A percentile compares a stretch with the other conserved stretches of the same genome.
These are phyloP conservation scores for Gymnoscopelus microlampas DNA, from an alignment of 2,797 vertebrate genomes.

Conservation along the genomic window DNA sequence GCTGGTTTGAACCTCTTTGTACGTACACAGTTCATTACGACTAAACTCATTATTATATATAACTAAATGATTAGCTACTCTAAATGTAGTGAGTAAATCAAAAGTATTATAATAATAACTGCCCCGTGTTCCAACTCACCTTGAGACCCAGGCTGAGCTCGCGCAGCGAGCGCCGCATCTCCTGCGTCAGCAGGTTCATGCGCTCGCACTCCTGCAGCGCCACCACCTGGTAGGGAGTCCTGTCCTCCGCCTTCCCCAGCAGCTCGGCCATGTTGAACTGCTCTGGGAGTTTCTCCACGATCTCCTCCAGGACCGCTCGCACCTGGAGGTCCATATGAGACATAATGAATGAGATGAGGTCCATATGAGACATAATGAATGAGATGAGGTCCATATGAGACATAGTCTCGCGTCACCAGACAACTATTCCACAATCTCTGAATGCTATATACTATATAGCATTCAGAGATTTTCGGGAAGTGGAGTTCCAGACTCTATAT, in stretches of 20 bases:
- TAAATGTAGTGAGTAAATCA: too few species aligned
- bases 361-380: background rate
- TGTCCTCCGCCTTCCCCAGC: conserved; percentile 87
- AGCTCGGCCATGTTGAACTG: conserved; percentile 91
- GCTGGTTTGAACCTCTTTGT: too few species aligned
- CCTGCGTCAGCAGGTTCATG: conserved; percentile 89
- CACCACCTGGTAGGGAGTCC: conserved; percentile 90
- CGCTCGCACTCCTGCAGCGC: conserved; percentile 94
- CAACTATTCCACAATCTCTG: too few species aligned
- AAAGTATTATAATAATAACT: too few species aligned
- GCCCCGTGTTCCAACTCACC: conserved; percentile 71
- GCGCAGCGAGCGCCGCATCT: conserved; percentile 85
- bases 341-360: background rate
- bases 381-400: too few species aligned
- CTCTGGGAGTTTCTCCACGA: conserved; percentile 88
- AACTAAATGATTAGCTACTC: too few species aligned
- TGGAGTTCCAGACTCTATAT: too few species aligned
- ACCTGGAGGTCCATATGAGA: conserved; percentile 77
- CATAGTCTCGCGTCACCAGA: too few species aligned
- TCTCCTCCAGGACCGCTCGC: conserved; percentile 86
- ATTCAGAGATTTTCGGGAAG: too few species aligned
- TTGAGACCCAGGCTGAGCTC: conserved; percentile 91
- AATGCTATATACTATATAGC: too few species aligned
- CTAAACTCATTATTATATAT: too few species aligned
- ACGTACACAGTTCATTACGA: too few species aligned